Evolutionary conservation across 2,113 vertebrate species (phyloP).

Genomic region (Mormyrus lacerda): DNA sequence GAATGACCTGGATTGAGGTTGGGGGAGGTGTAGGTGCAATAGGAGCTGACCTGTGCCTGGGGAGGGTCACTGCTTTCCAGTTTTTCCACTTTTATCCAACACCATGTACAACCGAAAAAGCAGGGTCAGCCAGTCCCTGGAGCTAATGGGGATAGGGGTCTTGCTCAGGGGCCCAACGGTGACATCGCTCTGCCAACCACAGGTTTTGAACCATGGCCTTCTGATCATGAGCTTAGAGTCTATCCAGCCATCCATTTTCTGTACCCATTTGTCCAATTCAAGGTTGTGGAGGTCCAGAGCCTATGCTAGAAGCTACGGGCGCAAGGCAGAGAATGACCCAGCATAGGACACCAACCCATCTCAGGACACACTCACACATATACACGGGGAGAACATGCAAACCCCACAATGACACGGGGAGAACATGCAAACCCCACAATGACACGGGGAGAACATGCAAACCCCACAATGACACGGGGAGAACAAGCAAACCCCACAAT

Average conservation of each 20-base stretch:
- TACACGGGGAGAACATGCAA: too few species aligned
- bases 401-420: too few species aligned
- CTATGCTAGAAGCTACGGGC: not conserved
- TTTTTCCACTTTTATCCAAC: not conserved
- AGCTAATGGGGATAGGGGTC: not conserved
- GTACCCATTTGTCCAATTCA: not conserved
- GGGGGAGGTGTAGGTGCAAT: not conserved
- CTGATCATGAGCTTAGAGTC: not conserved
- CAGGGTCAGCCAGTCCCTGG: not conserved
- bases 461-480: too few species aligned
- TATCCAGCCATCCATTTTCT: not conserved
- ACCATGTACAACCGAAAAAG: not conserved
- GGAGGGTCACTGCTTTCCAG: not conserved
- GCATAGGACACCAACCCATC: not conserved
- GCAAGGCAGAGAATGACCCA: not conserved
- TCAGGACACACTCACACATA: not conserved
- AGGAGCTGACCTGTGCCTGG: not conserved
- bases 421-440: too few species aligned
- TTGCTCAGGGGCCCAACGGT: not conserved
- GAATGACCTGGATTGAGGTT: slow-evolving; percentile 12
- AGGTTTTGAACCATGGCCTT: not conserved
- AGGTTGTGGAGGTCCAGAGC: not conserved
- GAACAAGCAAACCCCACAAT: too few species aligned
- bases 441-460: too few species aligned
- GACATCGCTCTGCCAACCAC: not conserved